phyloP scores from a whole-genome alignment of 2,888 invertebrate species.

The Eilema caniola region DNA sequence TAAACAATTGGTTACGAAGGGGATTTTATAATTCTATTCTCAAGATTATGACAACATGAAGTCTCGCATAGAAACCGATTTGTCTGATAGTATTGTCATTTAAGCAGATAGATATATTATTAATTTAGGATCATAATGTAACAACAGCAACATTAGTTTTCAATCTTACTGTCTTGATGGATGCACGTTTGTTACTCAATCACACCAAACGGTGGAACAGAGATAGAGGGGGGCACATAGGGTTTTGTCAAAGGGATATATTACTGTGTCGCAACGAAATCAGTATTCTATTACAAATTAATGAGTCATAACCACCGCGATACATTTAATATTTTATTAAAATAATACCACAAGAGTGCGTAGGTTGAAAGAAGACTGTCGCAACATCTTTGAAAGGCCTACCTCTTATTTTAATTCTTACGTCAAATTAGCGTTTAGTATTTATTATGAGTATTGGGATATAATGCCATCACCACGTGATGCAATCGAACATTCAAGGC shows the following conservation, averaged over 20 bases:
- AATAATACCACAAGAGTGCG: conserved; percentile 45
- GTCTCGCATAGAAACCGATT: conserved; percentile 34
- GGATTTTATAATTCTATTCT: conserved; percentile 46
- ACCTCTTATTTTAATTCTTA: conserved; percentile 55
- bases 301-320: background rate
- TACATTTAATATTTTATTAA: conserved; percentile 39
- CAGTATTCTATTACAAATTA: background rate
- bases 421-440: conserved; percentile 67
- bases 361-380: conserved; percentile 61
- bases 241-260: background rate
- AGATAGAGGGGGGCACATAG: background rate
- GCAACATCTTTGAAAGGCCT: conserved; percentile 58
- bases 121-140: background rate
- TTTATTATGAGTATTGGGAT: conserved; percentile 63
- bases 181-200: background rate
- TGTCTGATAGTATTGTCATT: conserved; percentile 25
- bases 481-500: conserved; percentile 77
- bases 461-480: conserved; percentile 74
- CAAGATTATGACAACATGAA: conserved; percentile 46
- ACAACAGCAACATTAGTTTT: too few species aligned
- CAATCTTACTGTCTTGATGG: too few species aligned
- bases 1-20: conserved; percentile 57
- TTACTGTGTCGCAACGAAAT: background rate
- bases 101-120: background rate
- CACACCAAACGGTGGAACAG: background rate